Base-by-base conservation (phyloP, 1,140 invertebrate genomes). In the Ostrea edulis region DNA sequence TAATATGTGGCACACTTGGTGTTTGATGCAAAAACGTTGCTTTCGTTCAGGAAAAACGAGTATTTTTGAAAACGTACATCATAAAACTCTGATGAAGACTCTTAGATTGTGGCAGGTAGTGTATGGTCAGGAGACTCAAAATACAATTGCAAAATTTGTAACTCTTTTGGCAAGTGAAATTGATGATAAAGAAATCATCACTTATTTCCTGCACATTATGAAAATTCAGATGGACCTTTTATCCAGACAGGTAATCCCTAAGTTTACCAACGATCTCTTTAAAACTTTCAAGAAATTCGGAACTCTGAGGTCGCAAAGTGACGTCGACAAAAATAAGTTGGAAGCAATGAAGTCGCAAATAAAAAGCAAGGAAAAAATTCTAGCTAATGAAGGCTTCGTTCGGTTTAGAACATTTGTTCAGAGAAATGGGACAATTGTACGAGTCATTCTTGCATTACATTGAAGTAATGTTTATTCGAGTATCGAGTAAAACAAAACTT, bases 361-460 rank as follows among this genome's bases (percentile, higher is more conserved):
- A 22, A 12, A 12, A 0, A 7, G 9, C 0, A 29, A 12, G 7
- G 58, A 85, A 44, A 22, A 25, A 35, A 35, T 65, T 35, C 25
- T 85, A 29, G 29, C 84, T 0, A 4, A 84, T 17, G 17, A 9
- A 55, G 9, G 25, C 86, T 17, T 87, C 82, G 2, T 88, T 88
- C 84, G 82, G 82, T 44, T 35, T 84, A 17, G 87, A 88, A 54
- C 87, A 88, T 54, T 35, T 84, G 22, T 71, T 84, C 65, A 44
- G 87, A 71, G 87, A 88, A 88, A 84, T 88, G 7, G 87, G 87
- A 29, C 87, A 88, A 84, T 55, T 88, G 22, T 88, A 84, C 51
- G 87, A 85, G 71, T 55, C 83, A 53, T n/a, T 77, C 77, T 9
- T 53, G 9, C 53, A 53, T 29, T 53, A 9, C 5, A 53, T 71